Base-by-base conservation (phyloP, 2,888 invertebrate genomes). In the Flexamia atlantica region DNA sequence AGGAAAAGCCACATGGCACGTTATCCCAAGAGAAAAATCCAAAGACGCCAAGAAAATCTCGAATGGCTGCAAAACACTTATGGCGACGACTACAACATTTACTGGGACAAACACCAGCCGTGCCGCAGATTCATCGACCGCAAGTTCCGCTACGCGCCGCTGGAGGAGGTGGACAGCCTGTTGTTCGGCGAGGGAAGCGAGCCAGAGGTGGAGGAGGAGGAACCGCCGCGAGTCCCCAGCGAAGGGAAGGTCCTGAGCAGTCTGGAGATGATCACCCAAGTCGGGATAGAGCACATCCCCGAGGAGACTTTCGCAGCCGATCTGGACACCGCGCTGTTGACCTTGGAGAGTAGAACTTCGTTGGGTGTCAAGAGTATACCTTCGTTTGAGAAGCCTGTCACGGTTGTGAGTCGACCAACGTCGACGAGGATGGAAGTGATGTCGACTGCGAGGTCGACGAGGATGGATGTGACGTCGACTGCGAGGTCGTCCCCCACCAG, bases 41-140 rank as follows among this genome's bases (percentile, higher is more conserved):
- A 85, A 79, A 70, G 84, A 32, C 79, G 87, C 17, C 42, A 85
- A n/a, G 85, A 85, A 84, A 85, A 85, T 30, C 68, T 86, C 14
- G 85, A 85, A 14, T 79, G 84, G 50, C 81, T 86, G 14, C 85
- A 85, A 83, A 72, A 84, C 14, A 70, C 83, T 9, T 86, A 86
- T 46, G 87, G 87, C 17, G 84, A 82, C 7, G 84, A 85, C n/a
- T 87, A 86, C 64, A 85, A 86, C 70, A 85, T 86, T 12, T 83
- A 84, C 17, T 87, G 87, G 87, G 87, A 87, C 81, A 81, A 46
- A 74, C 28, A 25, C n/a, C 53, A 57, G 20, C 82, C 82, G 0
- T 83, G 82, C 50, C 53, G 82, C 3, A 83, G 74, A 57, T 83
- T 83, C 28, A 50, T 40, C 5, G 82, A 83, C 32, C 30, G 82